These are phyloP conservation scores for Astreopora myriophthalma DNA, from an alignment of 64 coral and sea anemone genomes.

Conservation along the genomic window DNA sequence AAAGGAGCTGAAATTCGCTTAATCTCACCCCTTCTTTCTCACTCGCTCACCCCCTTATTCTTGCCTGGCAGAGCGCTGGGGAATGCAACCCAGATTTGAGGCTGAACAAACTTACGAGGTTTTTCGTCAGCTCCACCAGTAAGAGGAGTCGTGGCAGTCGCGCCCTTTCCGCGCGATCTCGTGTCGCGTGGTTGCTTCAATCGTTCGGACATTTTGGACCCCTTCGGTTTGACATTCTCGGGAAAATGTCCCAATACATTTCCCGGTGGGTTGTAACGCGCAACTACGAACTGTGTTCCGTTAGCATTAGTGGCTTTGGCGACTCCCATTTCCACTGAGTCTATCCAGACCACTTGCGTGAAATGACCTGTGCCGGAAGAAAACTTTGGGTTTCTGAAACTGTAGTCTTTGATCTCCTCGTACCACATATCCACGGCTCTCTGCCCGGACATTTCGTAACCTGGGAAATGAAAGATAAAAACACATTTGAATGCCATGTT, in stretches of 20 bases:
- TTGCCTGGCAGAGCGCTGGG: too few relatives aligned
- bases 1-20: too few relatives aligned
- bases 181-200: background rate
- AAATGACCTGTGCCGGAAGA: slow-evolving; percentile 92
- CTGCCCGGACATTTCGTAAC: slow-evolving; percentile 86
- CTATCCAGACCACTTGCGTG: slow-evolving; percentile 93
- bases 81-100: too few relatives aligned
- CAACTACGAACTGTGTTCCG: slow-evolving; percentile 92
- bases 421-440: slow-evolving; percentile 98
- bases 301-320: slow-evolving; percentile 84
- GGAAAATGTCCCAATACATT: slow-evolving; percentile 95
- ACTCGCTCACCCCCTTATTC: too few relatives aligned
- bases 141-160: background rate
- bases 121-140: slow-evolving; percentile 1
- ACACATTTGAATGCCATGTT: background rate
- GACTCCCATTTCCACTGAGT: slow-evolving; percentile 81
- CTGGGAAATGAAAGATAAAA: slow-evolving; percentile 20
- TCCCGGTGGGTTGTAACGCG: slow-evolving; percentile 87
- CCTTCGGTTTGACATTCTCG: slow-evolving; percentile 88
- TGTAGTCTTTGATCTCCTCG: slow-evolving; percentile 96
- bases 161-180: background rate
- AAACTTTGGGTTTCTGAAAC: slow-evolving; percentile 86
- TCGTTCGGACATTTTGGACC: slow-evolving; percentile 62
- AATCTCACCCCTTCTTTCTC: too few relatives aligned
- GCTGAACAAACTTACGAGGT: slow-evolving; percentile 54